phyloP scores from a whole-genome alignment of 1,140 invertebrate species.

The Hylyphantes graminicola region DNA sequence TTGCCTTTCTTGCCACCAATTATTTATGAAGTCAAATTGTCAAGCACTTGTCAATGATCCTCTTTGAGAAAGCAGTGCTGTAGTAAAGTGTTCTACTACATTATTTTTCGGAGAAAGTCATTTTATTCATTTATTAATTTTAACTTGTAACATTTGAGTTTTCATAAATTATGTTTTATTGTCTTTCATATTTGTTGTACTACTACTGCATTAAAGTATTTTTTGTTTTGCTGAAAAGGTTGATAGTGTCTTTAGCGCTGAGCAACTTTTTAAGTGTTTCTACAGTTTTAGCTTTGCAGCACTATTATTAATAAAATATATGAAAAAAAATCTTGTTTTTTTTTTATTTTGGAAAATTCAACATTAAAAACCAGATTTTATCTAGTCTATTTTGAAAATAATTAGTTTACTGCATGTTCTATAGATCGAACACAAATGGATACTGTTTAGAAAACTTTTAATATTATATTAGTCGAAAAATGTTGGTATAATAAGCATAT shows the following conservation, averaged over 20 bases:
- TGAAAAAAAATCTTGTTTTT: conserved; percentile 12
- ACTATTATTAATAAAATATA: conserved; percentile 38
- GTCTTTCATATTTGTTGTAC: conserved; percentile 61
- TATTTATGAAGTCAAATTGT: conserved; percentile 42
- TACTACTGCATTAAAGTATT: conserved; percentile 61
- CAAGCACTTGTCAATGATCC: conserved; percentile 38
- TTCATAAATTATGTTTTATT: conserved; percentile 59
- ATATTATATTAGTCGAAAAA: too few species aligned
- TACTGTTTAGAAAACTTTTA: too few species aligned
- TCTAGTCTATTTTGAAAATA: too few species aligned
- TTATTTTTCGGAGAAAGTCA: conserved; percentile 54
- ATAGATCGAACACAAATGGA: too few species aligned
- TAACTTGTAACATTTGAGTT: conserved; percentile 57
- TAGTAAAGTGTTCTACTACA: conserved; percentile 51
- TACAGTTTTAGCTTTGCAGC: conserved; percentile 40
- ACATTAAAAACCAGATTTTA: too few species aligned
- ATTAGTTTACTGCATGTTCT: too few species aligned
- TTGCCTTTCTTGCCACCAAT: conserved; percentile 32
- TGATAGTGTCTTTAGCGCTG: conserved; percentile 47
- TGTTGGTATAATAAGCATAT: too few species aligned
- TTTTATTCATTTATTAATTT: conserved; percentile 60
- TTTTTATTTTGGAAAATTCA: not conserved
- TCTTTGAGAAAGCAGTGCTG: conserved; percentile 26
- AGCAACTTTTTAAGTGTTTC: conserved; percentile 11
- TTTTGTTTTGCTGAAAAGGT: conserved; percentile 57